Evolutionary conservation across 1,140 invertebrate genomes (phyloP), one percentile per base, ranked within the genome.

Genomic region (Drosophila chauvacae): DNA sequence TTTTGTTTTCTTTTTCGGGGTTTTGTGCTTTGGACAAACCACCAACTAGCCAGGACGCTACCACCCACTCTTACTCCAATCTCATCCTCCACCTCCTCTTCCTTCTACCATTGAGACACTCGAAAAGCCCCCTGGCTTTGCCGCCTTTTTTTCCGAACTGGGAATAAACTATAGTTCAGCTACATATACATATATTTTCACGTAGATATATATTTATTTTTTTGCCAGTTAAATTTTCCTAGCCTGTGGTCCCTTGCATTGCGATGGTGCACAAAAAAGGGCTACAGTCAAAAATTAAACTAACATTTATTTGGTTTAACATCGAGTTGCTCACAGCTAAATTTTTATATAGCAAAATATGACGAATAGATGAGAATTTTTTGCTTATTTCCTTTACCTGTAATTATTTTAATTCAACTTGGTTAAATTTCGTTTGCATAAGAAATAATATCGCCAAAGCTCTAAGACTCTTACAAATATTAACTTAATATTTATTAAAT

Each of bases 181-280:
- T 16, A 59, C 20, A 47, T 48, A 68, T 68, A 39, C 20, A 70
- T 53, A 55, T 63, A 55, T 66, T 57, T 4, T 18, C 35, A 14
- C 42, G 28, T 58, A 58, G 33, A 59, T 72, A 59, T 72, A 51
- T 66, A 58, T 77, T 58, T 76, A 70, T 62, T 77, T 70, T 74
- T 77, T 70, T 77, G 74, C 73, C 62, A 58, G 45, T 66, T 62
- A 68, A 77, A 87, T 80, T 77, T 80, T 80, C 62, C 71, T 72
- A 79, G 33, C 63, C 39, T 41, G 18, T n/a, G 28, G 64, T n/a
- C 33, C 39, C 35, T 53, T 44, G 41, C 48, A 64, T 61, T 71
- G 56, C 37, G 20, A 45, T 55, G 23, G 2, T 37, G 28, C 62
- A 64, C 37, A 13, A 60, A 64, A 26, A 33, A 35, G 18, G 7